A percentile compares a stretch with the other conserved stretches of the same genome.
These are phyloP conservation scores for Luehdorfia chinensis DNA, from an alignment of 1,140 invertebrate species.

Conservation along the genomic window DNA sequence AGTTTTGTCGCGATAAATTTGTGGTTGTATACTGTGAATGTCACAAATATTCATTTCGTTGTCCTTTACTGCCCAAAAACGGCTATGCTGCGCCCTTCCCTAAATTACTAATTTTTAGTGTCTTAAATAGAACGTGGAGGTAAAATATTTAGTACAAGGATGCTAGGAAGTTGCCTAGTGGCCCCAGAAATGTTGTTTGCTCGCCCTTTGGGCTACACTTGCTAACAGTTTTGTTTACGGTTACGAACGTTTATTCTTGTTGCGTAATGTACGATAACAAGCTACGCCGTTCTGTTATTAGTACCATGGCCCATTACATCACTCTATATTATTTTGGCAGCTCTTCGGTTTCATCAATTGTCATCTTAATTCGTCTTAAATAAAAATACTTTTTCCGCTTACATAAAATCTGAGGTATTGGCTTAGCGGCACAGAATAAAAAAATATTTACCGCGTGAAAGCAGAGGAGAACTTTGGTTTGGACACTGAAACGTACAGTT, in stretches of 20 bases:
- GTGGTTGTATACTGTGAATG: no score
- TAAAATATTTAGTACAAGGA: slow-evolving; percentile 27
- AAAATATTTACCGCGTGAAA: no score
- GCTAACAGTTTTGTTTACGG: slow-evolving; percentile 49
- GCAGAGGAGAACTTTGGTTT: no score
- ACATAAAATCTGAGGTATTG: no score
- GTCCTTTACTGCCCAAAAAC: no score
- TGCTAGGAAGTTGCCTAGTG: slow-evolving; percentile 21
- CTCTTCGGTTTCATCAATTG: neutral
- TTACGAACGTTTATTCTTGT: slow-evolving; percentile 26
- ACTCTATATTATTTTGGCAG: slow-evolving; percentile 17
- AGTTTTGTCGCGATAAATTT: no score
- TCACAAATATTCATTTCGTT: no score
- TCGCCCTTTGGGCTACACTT: slow-evolving; percentile 32
- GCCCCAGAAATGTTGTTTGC: slow-evolving; percentile 32
- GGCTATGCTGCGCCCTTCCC: no score
- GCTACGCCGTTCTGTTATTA: slow-evolving; percentile 37
- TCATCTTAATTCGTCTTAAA: slow-evolving; percentile 3
- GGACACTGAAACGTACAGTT: no score
- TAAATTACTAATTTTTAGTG: neutral
- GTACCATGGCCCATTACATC: slow-evolving; percentile 20
- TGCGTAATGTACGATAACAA: slow-evolving; percentile 46
- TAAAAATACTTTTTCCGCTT: no score
- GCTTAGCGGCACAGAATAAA: no score
- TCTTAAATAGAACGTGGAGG: neutral